Base-by-base conservation (phyloP, 2,797 vertebrate genomes). In the Antennarius maculatus region DNA sequence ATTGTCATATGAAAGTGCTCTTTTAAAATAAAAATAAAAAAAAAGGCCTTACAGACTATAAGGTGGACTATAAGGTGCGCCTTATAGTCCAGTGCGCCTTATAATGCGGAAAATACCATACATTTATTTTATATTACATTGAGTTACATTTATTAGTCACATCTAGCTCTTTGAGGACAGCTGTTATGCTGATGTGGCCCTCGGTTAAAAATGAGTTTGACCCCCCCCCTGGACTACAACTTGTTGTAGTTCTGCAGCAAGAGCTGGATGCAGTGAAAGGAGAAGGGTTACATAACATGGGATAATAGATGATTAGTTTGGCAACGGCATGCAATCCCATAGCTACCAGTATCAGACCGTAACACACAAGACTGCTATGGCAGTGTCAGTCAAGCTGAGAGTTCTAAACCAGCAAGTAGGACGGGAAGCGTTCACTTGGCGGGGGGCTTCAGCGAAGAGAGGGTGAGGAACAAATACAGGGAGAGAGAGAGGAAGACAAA, bases 361-460 rank as follows among this genome's bases (percentile, higher is more conserved):
- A 81, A 88, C 86, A 92, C 88, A 91, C 80, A 86, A 88, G 90
- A 43, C 42, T 88, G 87, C 88, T 87, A 91, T 88, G 90, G 87
- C 85, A 90, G 87, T 86, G 89, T 88, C 83, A 90, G 90, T 91
- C 91, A 91, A 90, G 87, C 89, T 86, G 90, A 86, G 88, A 91
- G 90, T 89, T 88, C 89, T 88, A 92, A 91, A 91, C 90, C 90
- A 50, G 88, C 87, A 85, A 86, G 85, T 80, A 86, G 87, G 80
- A 87, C 86, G 85, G 88, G 88, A 89, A 91, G 87, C 74, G 88
- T 85, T 91, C 91, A 92, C 90, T 89, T 89, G 55, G 89, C 89
- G 88, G 89, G 90, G 86, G 88, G 84, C 90, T 90, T 92, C 89
- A 91, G 86, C 86, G 90, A 91, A 83, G 89, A 91, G 77, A 91